These are phyloP conservation scores for Crocodylus rhombifer DNA, from an alignment of 2,797 vertebrate genomes.

Conservation along the genomic window DNA sequence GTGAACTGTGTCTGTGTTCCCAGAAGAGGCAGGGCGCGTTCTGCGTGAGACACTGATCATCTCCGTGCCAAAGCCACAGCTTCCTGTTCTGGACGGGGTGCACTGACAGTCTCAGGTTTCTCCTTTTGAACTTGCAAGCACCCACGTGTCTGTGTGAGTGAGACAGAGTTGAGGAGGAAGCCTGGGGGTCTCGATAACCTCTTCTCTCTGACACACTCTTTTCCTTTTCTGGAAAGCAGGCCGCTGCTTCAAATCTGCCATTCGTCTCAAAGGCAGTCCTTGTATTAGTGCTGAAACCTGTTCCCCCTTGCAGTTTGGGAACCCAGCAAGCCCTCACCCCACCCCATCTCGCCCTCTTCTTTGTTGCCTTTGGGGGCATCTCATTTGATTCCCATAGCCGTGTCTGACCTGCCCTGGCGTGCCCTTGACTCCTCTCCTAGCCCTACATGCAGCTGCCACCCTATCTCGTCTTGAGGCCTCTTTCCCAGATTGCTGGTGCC, in stretches of 20 bases:
- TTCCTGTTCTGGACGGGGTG: not conserved
- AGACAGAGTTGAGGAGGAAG: constrained; percentile 56
- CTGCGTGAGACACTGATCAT: accelerated
- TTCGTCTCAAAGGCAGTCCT: constrained; percentile 37
- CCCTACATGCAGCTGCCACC: not conserved
- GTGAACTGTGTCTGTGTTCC: not conserved
- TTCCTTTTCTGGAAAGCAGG: constrained; percentile 73
- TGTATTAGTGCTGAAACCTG: not conserved
- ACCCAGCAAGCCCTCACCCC: constrained; percentile 18
- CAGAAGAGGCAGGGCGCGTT: not conserved
- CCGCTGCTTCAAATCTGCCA: constrained; percentile 42
- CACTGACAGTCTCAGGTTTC: constrained; percentile 7
- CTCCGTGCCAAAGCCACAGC: not conserved
- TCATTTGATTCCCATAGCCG: not conserved
- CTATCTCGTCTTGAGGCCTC: accelerated
- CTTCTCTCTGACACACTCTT: constrained; percentile 70
- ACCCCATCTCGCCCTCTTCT: not conserved
- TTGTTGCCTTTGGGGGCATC: not conserved
- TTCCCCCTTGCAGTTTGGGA: constrained; percentile 20
- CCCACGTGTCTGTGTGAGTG: constrained; percentile 23
- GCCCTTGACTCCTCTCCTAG: not conserved
- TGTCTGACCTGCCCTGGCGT: not conserved
- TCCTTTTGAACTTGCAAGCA: constrained; percentile 48
- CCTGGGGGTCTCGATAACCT: constrained; percentile 49
- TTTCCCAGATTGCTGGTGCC: not conserved